Base-by-base conservation (phyloP, 2,797 vertebrate species). In the Acipenser oxyrinchus region DNA sequence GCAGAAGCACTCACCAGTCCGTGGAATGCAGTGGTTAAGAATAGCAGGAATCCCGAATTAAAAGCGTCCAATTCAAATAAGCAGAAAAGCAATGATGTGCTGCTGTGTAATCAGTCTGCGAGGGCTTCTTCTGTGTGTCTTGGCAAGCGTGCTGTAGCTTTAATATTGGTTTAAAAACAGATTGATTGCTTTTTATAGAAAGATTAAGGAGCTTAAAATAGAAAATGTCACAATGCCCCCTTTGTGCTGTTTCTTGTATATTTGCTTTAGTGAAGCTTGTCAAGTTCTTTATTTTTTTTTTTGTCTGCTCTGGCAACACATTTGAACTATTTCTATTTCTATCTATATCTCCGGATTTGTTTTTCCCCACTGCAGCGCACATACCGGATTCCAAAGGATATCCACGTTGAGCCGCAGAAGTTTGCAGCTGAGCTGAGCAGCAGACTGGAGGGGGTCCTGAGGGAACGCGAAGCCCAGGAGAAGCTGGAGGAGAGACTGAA, bases 301-400 rank as follows among this genome's bases (percentile, higher is more conserved):
- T 51, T 0, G n/a, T 6, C 12, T 23, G 55, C 18, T 51, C 15
- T 52, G 11, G 72, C 77, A 53, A 82, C 10, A 57, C 0, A 0
- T 1, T 37, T 37, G 15, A 1, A 71, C 55, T 72, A 37, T 37
- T 4, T 18, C 18, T 18, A 18, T 18, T 18, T 18, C 18, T 37
- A 37, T 4, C 3, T 37, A 37, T 37, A 37, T 37, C 37, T 37
- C 37, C 37, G 5, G 3, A 5, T 37, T 37, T 37, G 68, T 37
- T 8, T 55, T 4, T 7, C 70, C 62, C 74, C 49, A 65, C 61
- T 6, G 8, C 78, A 99, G 97, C 95, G 94, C 81, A 94, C 94
- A 4, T 92, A 95, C 87, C 91, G 95, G 84, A 92, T 99, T 81
- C 97, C 96, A 82, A 99, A 97, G 89, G 95, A 97, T 79, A 89